Percentiles rank a stretch among this genome's conserved stretches.
Evolutionary conservation across 2,888 invertebrate species (phyloP).

Genomic region (Mythimna vitellina): DNA sequence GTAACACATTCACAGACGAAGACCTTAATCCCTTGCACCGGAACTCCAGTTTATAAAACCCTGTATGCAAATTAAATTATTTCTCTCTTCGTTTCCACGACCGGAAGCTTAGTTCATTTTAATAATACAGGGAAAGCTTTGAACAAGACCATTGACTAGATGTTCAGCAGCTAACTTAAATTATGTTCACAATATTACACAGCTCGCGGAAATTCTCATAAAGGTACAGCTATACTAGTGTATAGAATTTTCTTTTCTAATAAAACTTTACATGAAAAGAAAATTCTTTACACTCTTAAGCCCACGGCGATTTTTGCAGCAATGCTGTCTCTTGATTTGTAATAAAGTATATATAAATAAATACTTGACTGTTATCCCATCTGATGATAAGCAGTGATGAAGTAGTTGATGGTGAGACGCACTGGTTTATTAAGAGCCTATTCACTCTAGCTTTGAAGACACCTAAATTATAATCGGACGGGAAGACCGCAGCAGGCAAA

Average conservation of each 20-base stretch:
- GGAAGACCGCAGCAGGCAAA: too few relatives aligned
- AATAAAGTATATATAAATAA: too few relatives aligned
- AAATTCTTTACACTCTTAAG: neutral
- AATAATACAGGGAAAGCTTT: constrained; percentile 31
- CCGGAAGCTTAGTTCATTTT: constrained; percentile 34
- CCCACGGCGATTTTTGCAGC: too few relatives aligned
- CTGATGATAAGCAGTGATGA: too few relatives aligned
- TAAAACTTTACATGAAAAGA: neutral
- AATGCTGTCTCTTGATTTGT: too few relatives aligned
- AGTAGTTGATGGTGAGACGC: too few relatives aligned
- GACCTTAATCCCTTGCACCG: neutral
- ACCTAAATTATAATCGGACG: too few relatives aligned
- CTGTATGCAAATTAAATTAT: constrained; percentile 52
- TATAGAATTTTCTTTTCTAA: too few relatives aligned
- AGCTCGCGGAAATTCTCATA: neutral
- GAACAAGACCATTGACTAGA: constrained; percentile 18
- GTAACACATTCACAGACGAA: neutral
- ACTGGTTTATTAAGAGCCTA: too few relatives aligned
- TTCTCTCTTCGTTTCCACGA: constrained; percentile 7
- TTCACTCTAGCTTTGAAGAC: too few relatives aligned
- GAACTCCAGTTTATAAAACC: constrained; percentile 18
- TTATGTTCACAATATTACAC: constrained; percentile 25
- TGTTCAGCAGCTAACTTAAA: constrained; percentile 19
- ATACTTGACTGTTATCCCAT: too few relatives aligned
- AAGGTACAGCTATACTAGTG: neutral